A percentile compares a stretch with the other conserved stretches of the same genome.
Evolutionary conservation across 2,797 vertebrate species (phyloP).

Genomic region (Rallus crepitans): DNA sequence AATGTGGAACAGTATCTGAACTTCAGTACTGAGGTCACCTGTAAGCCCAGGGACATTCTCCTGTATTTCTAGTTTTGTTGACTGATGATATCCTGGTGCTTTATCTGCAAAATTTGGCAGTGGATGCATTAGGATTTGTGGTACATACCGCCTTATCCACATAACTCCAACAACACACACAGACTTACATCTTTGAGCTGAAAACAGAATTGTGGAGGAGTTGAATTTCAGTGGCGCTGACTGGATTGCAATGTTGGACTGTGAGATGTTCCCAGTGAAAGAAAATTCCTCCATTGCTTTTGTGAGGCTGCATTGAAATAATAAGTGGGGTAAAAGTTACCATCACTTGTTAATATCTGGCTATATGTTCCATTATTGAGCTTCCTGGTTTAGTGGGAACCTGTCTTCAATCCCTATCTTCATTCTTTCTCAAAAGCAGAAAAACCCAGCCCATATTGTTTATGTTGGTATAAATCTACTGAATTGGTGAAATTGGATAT

Average conservation of each 20-base stretch:
- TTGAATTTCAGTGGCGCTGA: background rate
- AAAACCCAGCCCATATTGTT: background rate
- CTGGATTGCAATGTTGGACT: constrained; percentile 47
- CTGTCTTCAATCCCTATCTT: background rate
- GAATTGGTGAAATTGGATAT: background rate
- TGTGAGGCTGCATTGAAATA: constrained; percentile 44
- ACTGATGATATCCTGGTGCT: background rate
- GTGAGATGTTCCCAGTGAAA: background rate
- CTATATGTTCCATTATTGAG: background rate
- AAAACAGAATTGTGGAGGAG: constrained; percentile 24
- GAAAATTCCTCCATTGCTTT: constrained; percentile 60
- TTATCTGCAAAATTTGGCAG: background rate
- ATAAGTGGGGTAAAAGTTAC: background rate
- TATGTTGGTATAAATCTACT: background rate
- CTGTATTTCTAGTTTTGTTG: background rate
- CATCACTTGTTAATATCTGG: background rate
- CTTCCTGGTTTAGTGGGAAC: background rate
- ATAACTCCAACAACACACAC: background rate
- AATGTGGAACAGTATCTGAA: constrained; percentile 69
- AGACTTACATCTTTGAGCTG: constrained; percentile 47
- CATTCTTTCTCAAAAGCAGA: background rate
- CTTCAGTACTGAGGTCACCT: constrained; percentile 33
- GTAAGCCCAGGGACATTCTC: background rate
- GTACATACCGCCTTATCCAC: background rate
- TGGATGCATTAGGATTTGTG: background rate